Percentiles rank a stretch among this genome's conserved stretches.
Evolutionary conservation across 1,140 invertebrate genomes (phyloP).

Genomic region (Mizuhopecten yessoensis): DNA sequence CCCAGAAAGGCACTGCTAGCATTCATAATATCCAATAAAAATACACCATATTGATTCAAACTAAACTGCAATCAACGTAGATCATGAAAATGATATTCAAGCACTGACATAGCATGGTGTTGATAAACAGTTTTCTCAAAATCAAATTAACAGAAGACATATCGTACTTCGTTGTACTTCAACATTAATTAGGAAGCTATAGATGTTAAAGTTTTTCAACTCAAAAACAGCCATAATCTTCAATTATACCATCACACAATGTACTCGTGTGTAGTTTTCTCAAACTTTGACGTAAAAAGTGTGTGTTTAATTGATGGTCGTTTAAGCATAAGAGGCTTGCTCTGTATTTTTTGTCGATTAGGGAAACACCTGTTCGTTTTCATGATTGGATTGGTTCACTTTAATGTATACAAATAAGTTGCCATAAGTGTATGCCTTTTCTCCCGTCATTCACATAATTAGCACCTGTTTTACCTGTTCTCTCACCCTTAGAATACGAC

Average conservation of each 20-base stretch:
- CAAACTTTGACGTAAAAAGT: not conserved
- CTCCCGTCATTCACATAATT: too few relatives aligned
- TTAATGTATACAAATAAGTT: too few relatives aligned
- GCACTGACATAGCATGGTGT: not conserved
- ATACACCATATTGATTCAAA: not conserved
- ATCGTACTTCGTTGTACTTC: not conserved
- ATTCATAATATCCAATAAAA: not conserved
- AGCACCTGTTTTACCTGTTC: too few relatives aligned
- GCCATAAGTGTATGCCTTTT: too few relatives aligned
- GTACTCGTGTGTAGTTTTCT: not conserved
- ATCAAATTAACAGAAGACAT: constrained; percentile 1
- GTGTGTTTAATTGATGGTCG: not conserved
- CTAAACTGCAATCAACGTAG: not conserved
- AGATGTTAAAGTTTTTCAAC: not conserved
- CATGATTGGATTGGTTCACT: too few relatives aligned
- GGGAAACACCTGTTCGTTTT: too few relatives aligned
- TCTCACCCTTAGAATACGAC: too few relatives aligned
- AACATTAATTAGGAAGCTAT: not conserved
- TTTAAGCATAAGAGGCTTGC: not conserved
- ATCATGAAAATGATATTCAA: not conserved
- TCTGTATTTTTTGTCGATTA: not conserved
- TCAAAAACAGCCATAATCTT: not conserved
- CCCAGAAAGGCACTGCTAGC: not conserved
- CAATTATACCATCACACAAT: not conserved
- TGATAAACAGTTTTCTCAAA: not conserved